Conservation (phyloP, 2,797 vertebrate species). For the Halcyon smyrnensis region DNA sequence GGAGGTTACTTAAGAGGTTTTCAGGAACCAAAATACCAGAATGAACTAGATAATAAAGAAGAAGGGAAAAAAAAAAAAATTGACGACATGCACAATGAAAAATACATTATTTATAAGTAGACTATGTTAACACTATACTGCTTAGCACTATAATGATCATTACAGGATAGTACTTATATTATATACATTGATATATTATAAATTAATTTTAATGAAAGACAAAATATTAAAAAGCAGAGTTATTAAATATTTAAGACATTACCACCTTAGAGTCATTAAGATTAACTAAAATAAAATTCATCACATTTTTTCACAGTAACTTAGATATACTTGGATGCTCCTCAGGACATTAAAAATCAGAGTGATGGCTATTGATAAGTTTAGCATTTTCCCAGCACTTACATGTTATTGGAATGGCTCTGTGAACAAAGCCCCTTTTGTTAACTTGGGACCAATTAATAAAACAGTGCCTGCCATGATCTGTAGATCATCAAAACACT, state of each 20-base stretch:
- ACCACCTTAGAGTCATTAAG: not conserved
- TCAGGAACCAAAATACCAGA: not conserved
- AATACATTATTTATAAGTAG: not conserved
- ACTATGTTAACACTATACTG: not conserved
- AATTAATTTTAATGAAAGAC: not conserved
- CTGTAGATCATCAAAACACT: not conserved
- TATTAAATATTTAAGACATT: not conserved
- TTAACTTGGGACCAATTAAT: slow-evolving; percentile 9
- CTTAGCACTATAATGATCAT: not conserved
- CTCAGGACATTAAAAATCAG: not conserved
- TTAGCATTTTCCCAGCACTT: not conserved
- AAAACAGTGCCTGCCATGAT: not conserved
- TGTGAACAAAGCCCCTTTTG: not conserved
- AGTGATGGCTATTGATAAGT: not conserved
- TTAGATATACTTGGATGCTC: not conserved
- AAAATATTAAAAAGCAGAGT: not conserved
- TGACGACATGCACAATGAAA: not conserved
- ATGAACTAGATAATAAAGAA: not conserved
- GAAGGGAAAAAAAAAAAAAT: not conserved
- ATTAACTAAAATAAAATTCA: not conserved
- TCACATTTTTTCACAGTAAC: not conserved
- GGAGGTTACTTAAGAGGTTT: not conserved
- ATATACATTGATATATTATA: not conserved
- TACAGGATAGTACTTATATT: not conserved
- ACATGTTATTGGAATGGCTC: not conserved